A percentile compares a stretch with the other conserved stretches of the same genome.
Conservation (phyloP, 2,113 vertebrate species). For the Brachypteracias leptosomus region DNA sequence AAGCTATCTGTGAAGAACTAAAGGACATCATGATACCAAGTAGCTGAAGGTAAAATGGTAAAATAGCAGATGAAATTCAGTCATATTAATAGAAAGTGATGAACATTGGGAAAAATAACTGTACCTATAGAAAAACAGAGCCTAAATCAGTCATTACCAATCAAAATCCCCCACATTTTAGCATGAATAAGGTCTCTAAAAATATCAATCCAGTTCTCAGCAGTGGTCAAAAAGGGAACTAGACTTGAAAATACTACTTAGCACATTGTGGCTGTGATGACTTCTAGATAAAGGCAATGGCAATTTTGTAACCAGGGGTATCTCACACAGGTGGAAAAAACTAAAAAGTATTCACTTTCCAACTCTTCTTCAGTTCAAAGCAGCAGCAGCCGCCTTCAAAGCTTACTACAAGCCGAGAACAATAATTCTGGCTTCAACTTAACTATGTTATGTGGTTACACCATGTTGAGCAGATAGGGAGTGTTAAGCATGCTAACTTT, state of each 20-base stretch:
- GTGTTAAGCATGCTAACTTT: not conserved
- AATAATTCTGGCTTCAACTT: not conserved
- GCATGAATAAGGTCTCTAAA: not conserved
- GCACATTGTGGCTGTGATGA: not conserved
- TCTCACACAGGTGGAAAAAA: not conserved
- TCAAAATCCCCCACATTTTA: not conserved
- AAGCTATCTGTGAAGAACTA: not conserved
- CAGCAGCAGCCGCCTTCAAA: not conserved
- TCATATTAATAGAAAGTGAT: not conserved
- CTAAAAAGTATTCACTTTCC: not conserved
- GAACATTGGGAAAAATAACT: not conserved
- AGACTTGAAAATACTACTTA: not conserved
- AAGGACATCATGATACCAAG: not conserved
- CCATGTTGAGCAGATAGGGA: not conserved
- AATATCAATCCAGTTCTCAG: not conserved
- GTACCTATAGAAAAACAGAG: not conserved
- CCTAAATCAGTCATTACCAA: not conserved
- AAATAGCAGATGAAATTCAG: not conserved
- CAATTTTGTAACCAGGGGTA: not conserved
- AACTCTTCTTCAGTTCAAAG: not conserved
- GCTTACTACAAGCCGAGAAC: not conserved
- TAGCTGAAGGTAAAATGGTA: not conserved
- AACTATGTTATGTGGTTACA: not conserved
- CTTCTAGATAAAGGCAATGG: not conserved
- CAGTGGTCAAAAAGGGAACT: not conserved